phyloP scores from a whole-genome alignment of 2,113 vertebrate genomes.

The Psephotus haematonotus region DNA sequence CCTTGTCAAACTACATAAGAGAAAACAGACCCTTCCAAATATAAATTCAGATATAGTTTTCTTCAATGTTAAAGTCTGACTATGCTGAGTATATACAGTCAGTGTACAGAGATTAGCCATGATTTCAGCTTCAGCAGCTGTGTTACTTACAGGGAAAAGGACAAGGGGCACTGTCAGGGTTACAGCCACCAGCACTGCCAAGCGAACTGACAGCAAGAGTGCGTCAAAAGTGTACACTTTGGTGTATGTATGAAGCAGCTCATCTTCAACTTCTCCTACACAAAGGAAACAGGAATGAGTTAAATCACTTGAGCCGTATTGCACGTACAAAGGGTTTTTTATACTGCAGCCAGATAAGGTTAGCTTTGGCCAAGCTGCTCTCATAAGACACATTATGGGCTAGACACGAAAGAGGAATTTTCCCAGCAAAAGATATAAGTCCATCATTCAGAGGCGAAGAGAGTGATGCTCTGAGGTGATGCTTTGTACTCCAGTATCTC shows the following conservation, averaged over 20 bases:
- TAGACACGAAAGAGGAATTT: not conserved
- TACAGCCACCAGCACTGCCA: constrained; percentile 94
- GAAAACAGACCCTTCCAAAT: not conserved
- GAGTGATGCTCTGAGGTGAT: not conserved
- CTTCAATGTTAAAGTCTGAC: not conserved
- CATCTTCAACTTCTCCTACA: constrained; percentile 90
- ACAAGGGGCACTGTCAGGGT: constrained; percentile 95
- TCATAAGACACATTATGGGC: not conserved
- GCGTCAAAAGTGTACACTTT: constrained; percentile 91
- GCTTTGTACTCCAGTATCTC: not conserved
- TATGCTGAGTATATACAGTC: not conserved
- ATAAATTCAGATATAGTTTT: not conserved
- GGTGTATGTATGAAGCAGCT: constrained; percentile 93
- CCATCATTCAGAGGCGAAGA: not conserved
- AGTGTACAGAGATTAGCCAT: not conserved
- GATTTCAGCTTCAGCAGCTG: not conserved
- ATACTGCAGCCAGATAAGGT: not conserved
- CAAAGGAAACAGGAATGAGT: not conserved
- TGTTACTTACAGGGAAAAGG: constrained; percentile 92
- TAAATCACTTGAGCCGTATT: not conserved
- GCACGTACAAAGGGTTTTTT: not conserved
- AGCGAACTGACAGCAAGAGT: constrained; percentile 87
- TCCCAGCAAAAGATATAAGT: not conserved
- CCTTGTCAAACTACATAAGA: not conserved
- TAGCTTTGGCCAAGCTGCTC: not conserved